Evolutionary conservation across 2,797 vertebrate species (phyloP), one percentile per base, ranked within the genome.

Genomic region (Lacerta viridis): DNA sequence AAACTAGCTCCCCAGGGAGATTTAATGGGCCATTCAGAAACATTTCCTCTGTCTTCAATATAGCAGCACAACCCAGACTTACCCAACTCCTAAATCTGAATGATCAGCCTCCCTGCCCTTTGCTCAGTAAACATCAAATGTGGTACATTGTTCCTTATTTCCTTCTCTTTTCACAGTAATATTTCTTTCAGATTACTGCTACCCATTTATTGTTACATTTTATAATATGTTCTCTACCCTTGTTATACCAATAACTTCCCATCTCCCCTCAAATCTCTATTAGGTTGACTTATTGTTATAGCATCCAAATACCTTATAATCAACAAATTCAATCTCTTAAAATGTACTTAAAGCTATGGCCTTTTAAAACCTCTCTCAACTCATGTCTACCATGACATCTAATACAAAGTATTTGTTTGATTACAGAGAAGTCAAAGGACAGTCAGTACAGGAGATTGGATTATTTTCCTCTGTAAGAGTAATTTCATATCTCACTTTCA

Each of bases 381-480:
- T 80, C 27, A 69, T 5, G 78, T 5, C 17, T 64, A 33, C 15
- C n/a, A 77, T 25, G 87, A 4, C 17, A 87, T 61, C 79, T 84
- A 77, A 85, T 87, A 88, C 15, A 90, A 91, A 43, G 15, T 71
- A 59, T 61, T 72, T 36, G 20, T 50, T 72, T 36, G 20, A 83
- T 83, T 78, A 86, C 7, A 7, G 5, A 84, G 4, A 80, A 7
- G 43, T 18, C 71, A 33, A 84, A 41, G 17, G 43, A 11, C 27
- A 25, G 15, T 11, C 83, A 79, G 15, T 7, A 72, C 25, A 72
- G 76, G 10, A 72, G 55, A 80, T 76, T 46, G 3, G 18, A 90
- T 72, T 72, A 18, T 25, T 80, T 80, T 68, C 39, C 11, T 71
- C 59, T 36, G 61, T 39, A 27, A 55, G 13, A 43, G 27, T 69